Evolutionary conservation across 2,113 vertebrate genomes (phyloP).

Genomic region (Macrotis lagotis): DNA sequence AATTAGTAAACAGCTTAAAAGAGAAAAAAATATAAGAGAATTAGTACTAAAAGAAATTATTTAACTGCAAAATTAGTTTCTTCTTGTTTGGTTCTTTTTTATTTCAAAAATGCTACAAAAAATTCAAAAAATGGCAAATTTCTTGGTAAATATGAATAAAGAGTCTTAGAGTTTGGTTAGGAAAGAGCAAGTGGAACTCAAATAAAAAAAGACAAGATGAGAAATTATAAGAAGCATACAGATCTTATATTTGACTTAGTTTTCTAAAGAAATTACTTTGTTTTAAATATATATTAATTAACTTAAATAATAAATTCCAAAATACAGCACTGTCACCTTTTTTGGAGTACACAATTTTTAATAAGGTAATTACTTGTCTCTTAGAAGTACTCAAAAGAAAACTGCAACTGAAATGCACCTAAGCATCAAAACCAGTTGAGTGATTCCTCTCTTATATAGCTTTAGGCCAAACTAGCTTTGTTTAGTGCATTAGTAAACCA

Average conservation of each 20-base stretch:
- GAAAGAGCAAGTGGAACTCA: not conserved
- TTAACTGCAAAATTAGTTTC: not conserved
- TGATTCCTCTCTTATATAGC: not conserved
- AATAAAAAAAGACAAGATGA: not conserved
- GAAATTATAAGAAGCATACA: not conserved
- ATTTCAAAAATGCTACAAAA: conserved; percentile 1
- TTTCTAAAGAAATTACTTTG: conserved; percentile 1
- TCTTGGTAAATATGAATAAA: conserved; percentile 9
- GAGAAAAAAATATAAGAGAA: conserved; percentile 26
- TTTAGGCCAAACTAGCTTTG: not conserved
- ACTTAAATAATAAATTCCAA: conserved; percentile 38
- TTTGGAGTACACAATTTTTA: conserved; percentile 13
- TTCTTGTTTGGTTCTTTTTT: not conserved
- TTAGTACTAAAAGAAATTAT: conserved; percentile 28
- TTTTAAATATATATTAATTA: not conserved
- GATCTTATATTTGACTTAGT: not conserved
- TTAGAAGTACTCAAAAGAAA: not conserved
- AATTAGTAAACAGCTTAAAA: conserved; percentile 21
- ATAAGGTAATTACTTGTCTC: conserved; percentile 19
- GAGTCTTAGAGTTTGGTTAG: not conserved
- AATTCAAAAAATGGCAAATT: conserved; percentile 6
- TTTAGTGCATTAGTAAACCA: conserved; percentile 40
- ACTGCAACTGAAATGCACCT: not conserved
- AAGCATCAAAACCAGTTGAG: not conserved
- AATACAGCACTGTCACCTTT: not conserved